Conservation (phyloP, 2,113 vertebrate species). For the Lucifuga dentata region DNA sequence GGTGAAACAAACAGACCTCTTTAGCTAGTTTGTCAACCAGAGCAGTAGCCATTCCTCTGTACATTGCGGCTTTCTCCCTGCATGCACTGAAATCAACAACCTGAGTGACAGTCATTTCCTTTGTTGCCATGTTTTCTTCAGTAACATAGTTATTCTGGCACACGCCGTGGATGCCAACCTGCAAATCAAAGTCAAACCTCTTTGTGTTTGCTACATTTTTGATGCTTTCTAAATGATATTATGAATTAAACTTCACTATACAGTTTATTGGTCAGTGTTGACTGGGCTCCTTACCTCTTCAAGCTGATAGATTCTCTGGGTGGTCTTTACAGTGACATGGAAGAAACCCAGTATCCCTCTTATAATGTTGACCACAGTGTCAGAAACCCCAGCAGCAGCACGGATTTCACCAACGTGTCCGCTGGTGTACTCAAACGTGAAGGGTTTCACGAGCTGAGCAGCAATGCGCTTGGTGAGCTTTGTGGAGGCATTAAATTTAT, state of each 20-base stretch:
- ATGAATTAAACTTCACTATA: not conserved
- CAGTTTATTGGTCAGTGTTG: not conserved
- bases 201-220: not conserved
- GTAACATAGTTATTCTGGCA: constrained; percentile 77
- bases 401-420: constrained; percentile 76
- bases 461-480: constrained; percentile 69
- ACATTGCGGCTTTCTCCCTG: constrained; percentile 70
- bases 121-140: constrained; percentile 58
- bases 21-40: constrained; percentile 63
- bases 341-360: constrained; percentile 82
- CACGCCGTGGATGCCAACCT: constrained; percentile 80
- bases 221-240: not conserved
- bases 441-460: constrained; percentile 72
- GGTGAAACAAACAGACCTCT: constrained; percentile 63
- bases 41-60: constrained; percentile 74
- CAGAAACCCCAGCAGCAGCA: constrained; percentile 64
- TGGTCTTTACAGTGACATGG: constrained; percentile 82
- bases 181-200: constrained; percentile 4
- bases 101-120: constrained; percentile 73
- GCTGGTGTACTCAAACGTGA: constrained; percentile 72
- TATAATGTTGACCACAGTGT: constrained; percentile 80
- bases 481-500: constrained; percentile 52
- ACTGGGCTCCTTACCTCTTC: constrained; percentile 70
- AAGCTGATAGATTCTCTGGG: constrained; percentile 77
- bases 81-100: constrained; percentile 77